A percentile compares a stretch with the other conserved stretches of the same genome.
phyloP scores from a whole-genome alignment of 2,888 invertebrate genomes.

The Halocaridina rubra region DNA sequence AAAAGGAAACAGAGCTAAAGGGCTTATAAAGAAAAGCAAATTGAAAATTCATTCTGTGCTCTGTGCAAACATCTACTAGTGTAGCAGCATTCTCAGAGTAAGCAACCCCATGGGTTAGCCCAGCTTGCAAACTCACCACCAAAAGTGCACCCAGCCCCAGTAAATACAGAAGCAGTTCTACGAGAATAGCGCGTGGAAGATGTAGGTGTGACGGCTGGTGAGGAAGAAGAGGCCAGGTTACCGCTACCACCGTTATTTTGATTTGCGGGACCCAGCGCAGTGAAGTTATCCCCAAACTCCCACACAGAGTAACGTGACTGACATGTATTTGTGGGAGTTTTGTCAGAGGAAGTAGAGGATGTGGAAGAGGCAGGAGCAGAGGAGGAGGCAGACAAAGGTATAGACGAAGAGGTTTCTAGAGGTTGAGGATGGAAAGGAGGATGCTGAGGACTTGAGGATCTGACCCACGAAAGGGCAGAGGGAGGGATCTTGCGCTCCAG shows the following conservation, averaged over 20 bases:
- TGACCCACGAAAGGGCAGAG: constrained; percentile 52
- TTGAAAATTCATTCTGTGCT: neutral
- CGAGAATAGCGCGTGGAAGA: constrained; percentile 60
- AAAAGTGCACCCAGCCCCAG: constrained; percentile 59
- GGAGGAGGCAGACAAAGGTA: constrained; percentile 26
- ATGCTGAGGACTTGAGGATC: constrained; percentile 49
- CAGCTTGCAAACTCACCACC: constrained; percentile 61
- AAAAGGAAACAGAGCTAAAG: constrained; percentile 7
- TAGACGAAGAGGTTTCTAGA: constrained; percentile 24
- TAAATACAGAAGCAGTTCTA: constrained; percentile 60
- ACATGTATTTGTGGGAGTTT: constrained; percentile 56
- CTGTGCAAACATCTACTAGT: constrained; percentile 38
- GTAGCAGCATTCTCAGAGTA: constrained; percentile 41
- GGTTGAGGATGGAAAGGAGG: no score
- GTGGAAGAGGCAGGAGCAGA: constrained; percentile 49
- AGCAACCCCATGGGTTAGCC: constrained; percentile 47
- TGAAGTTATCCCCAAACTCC: constrained; percentile 64
- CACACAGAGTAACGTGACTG: constrained; percentile 62
- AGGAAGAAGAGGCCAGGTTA: constrained; percentile 54
- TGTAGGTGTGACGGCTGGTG: constrained; percentile 55
- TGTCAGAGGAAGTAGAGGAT: constrained; percentile 62
- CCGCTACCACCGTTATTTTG: constrained; percentile 50
- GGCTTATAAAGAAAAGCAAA: constrained; percentile 25
- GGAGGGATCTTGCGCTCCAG: constrained; percentile 58
- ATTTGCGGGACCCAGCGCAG: constrained; percentile 59